These are phyloP conservation scores for Drosophila ananassae DNA, from an alignment of 1,140 invertebrate genomes.

Conservation along the genomic window DNA sequence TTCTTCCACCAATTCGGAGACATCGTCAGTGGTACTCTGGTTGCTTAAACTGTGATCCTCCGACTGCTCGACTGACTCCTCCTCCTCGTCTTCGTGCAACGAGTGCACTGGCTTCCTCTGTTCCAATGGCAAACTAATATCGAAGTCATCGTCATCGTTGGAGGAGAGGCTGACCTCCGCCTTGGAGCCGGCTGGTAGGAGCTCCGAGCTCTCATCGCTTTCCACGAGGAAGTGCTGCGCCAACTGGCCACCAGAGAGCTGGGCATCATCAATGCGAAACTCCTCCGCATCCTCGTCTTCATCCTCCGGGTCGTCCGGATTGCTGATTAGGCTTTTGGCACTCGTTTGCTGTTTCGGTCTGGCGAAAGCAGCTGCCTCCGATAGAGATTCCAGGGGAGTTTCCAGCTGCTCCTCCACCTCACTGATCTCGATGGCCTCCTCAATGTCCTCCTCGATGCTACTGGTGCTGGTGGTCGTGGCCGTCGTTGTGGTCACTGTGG, in stretches of 20 bases:
- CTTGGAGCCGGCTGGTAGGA: conserved; percentile 19
- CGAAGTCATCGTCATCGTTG: conserved; percentile 60
- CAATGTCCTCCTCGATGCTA: conserved; percentile 82
- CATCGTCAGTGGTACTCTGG: conserved; percentile 79
- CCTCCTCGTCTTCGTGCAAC: conserved; percentile 48
- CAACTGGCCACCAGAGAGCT: conserved; percentile 73
- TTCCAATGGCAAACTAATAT: conserved; percentile 63
- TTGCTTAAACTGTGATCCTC: conserved; percentile 56
- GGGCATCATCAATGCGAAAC: conserved; percentile 74
- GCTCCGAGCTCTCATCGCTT: conserved; percentile 31
- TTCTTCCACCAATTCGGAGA: conserved; percentile 74
- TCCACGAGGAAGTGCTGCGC: conserved; percentile 75
- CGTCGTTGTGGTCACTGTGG: conserved; percentile 37
- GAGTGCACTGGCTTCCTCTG: conserved; percentile 55
- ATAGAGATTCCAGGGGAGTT: conserved; percentile 36
- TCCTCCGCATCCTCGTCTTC: conserved; percentile 40
- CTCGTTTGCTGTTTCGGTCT: conserved; percentile 41
- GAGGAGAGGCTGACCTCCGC: conserved; percentile 19
- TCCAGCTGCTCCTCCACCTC: conserved; percentile 61
- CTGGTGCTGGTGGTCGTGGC: conserved; percentile 57
- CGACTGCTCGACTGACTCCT: conserved; percentile 15
- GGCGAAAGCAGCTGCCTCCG: conserved; percentile 48
- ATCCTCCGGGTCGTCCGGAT: conserved; percentile 24
- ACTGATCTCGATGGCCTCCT: conserved; percentile 77
- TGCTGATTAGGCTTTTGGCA: conserved; percentile 59